phyloP scores from a whole-genome alignment of 2,888 invertebrate genomes.

The Cataglyphis rosenhaueri region DNA sequence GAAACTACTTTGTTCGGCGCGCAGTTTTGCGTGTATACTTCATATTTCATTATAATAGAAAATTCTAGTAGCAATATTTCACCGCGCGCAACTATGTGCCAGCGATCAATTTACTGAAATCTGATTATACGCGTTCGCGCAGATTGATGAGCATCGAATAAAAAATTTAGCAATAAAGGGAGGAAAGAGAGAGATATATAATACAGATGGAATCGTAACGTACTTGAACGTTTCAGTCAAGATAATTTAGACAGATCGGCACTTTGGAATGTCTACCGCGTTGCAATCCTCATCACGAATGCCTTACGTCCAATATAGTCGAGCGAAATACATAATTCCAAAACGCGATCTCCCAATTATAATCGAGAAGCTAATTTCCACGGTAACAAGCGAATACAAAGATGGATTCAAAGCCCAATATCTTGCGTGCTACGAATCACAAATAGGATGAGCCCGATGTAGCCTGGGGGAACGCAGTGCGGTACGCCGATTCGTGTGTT shows the following conservation, averaged over 20 bases:
- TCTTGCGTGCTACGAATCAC: conserved; percentile 69
- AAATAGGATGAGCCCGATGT: conserved; percentile 69
- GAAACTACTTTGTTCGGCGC: conserved; percentile 24
- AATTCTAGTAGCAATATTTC: conserved; percentile 42
- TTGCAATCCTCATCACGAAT: conserved; percentile 35
- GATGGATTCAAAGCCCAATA: conserved; percentile 55
- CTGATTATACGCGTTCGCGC: conserved; percentile 25
- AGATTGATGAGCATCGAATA: conserved; percentile 22
- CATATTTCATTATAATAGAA: conserved; percentile 39
- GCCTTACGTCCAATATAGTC: conserved; percentile 1
- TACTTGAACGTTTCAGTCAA: neutral
- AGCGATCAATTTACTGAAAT: conserved; percentile 21
- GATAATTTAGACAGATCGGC: conserved; percentile 33
- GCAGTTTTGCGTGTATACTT: neutral
- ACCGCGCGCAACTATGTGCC: conserved; percentile 6
- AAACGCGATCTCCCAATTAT: conserved; percentile 37
- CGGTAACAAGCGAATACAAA: conserved; percentile 51
- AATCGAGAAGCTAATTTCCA: conserved; percentile 63
- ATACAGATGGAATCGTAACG: neutral
- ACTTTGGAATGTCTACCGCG: conserved; percentile 2
- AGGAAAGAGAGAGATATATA: neutral
- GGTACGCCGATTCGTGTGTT: conserved; percentile 69
- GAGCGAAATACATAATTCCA: conserved; percentile 37
- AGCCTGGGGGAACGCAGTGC: conserved; percentile 62
- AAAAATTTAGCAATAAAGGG: neutral